Percentiles rank a stretch among this genome's conserved stretches.
Evolutionary conservation across 1,140 invertebrate species (phyloP).

Genomic region (Pantala flavescens): DNA sequence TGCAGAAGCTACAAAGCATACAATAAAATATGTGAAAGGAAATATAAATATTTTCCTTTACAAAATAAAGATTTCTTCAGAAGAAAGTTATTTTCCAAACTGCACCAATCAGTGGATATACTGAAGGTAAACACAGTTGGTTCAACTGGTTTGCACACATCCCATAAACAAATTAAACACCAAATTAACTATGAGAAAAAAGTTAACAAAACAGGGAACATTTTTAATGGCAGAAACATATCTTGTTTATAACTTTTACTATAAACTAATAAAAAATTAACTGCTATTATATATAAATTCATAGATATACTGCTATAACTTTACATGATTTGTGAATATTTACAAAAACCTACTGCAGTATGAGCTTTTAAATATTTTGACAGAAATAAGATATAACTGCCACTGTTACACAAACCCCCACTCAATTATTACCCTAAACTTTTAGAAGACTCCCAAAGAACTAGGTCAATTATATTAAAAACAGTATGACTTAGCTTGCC

Average conservation of each 20-base stretch:
- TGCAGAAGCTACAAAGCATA: slow-evolving; percentile 5
- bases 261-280: slow-evolving; percentile 6
- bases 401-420: too few species aligned
- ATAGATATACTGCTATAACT: background rate
- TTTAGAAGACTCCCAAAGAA: too few species aligned
- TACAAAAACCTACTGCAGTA: background rate
- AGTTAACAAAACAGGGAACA: slow-evolving; percentile 1
- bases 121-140: slow-evolving; percentile 4
- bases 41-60: slow-evolving; percentile 5
- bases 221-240: background rate
- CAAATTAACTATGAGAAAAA: background rate
- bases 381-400: background rate
- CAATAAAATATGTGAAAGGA: background rate
- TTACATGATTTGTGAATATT: background rate
- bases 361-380: background rate
- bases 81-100: background rate
- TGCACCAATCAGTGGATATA: background rate
- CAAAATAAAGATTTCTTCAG: background rate
- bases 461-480: too few species aligned
- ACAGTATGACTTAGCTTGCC: too few species aligned
- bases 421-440: too few species aligned
- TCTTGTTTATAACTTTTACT: background rate
- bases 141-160: background rate
- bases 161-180: background rate
- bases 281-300: background rate